Evolutionary conservation across 2,113 vertebrate genomes (phyloP).

Genomic region (Miniopterus natalensis): DNA sequence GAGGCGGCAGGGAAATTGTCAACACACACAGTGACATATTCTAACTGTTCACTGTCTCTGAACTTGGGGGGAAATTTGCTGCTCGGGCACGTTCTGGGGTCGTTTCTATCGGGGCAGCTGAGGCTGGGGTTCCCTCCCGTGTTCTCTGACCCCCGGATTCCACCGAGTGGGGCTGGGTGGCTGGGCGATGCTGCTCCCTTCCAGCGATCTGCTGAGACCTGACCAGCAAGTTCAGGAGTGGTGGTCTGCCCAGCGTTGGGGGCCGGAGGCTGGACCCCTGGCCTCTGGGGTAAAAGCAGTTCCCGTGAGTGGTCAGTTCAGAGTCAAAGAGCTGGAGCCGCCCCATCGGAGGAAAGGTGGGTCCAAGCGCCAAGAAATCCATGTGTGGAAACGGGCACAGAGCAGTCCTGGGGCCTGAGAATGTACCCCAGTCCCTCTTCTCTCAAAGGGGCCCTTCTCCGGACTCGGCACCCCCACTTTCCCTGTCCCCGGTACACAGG

Average conservation of each 20-base stretch:
- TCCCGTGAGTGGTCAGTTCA: accelerated
- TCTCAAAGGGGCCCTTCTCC: background rate
- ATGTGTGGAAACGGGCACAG: background rate
- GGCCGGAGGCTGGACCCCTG: background rate
- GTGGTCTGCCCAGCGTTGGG: background rate
- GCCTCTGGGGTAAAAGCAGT: background rate
- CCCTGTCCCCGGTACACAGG: background rate
- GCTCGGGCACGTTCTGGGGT: background rate
- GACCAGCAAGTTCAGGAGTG: background rate
- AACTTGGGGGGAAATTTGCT: background rate
- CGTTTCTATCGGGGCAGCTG: accelerated
- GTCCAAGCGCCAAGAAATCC: background rate
- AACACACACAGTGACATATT: no score
- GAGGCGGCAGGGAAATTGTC: background rate
- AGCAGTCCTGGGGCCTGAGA: background rate
- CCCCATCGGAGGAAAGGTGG: background rate
- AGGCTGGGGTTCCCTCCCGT: background rate
- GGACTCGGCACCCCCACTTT: background rate
- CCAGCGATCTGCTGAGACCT: background rate
- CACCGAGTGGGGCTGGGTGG: background rate
- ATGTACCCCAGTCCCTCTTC: background rate
- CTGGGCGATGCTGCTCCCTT: background rate
- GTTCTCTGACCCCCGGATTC: background rate
- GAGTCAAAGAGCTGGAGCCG: background rate
- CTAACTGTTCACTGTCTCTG: no score